Conservation (phyloP, 2,113 vertebrate genomes). For the Octodon degus region DNA sequence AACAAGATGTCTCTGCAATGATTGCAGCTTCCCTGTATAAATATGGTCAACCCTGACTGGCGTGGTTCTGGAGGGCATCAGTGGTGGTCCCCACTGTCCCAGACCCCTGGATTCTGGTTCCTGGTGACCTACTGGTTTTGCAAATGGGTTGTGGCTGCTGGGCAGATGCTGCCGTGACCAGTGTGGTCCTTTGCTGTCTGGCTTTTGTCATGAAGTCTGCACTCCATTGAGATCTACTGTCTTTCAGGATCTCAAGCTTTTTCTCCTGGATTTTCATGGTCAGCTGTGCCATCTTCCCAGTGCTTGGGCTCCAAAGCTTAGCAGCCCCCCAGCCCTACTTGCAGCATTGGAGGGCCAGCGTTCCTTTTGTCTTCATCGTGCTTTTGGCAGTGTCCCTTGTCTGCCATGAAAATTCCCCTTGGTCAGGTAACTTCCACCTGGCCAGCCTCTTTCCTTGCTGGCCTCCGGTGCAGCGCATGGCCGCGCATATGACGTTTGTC, state of each 20-base stretch:
- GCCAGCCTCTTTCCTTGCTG: background rate
- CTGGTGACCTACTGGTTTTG: background rate
- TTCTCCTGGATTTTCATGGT: background rate
- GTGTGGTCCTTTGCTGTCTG: background rate
- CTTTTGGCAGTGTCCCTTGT: background rate
- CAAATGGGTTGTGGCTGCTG: background rate
- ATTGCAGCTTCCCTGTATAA: background rate
- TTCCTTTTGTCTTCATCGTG: background rate
- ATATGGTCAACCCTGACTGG: background rate
- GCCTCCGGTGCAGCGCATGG: background rate
- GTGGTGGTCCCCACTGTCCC: background rate
- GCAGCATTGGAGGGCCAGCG: background rate
- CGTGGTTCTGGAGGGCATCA: background rate
- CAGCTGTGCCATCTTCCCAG: background rate
- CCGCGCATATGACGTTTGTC: rapidly evolving
- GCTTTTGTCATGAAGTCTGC: background rate
- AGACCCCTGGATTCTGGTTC: background rate
- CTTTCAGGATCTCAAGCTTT: background rate
- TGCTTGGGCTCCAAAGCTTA: background rate
- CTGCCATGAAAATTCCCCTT: background rate
- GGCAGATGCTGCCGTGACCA: background rate
- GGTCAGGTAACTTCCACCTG: background rate
- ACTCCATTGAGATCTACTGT: background rate
- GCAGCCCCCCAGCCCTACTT: background rate
- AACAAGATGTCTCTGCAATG: background rate